These are phyloP conservation scores for Sebastes hopkinsi DNA, from an alignment of 2,797 vertebrate genomes.

Conservation along the genomic window DNA sequence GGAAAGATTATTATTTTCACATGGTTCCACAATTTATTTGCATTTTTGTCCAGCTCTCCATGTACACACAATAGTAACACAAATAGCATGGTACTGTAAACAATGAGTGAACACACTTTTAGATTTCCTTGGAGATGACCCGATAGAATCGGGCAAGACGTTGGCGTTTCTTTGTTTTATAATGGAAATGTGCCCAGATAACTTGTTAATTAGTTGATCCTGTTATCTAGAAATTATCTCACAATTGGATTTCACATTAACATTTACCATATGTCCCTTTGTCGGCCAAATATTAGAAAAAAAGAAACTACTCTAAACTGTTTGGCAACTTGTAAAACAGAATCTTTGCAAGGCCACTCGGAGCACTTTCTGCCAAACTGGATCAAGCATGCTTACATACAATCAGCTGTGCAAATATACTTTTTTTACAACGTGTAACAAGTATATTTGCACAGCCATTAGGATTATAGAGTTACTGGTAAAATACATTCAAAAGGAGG, in stretches of 20 bases:
- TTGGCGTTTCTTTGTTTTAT: conserved; percentile 14
- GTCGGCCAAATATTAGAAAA: conserved; percentile 48
- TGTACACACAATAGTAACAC: conserved; percentile 83
- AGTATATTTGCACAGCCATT: conserved; percentile 55
- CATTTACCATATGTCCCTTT: conserved; percentile 20
- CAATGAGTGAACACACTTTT: conserved; percentile 58
- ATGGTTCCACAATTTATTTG: conserved; percentile 85
- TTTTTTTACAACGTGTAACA: conserved; percentile 54
- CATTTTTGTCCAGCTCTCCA: conserved; percentile 80
- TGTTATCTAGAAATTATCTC: neutral
- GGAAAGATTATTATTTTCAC: conserved; percentile 58
- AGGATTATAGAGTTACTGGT: conserved; percentile 67
- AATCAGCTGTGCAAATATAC: conserved; percentile 69
- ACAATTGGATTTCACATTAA: conserved; percentile 21
- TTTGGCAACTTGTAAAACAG: conserved; percentile 58
- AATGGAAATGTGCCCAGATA: conserved; percentile 15
- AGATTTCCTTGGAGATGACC: conserved; percentile 58
- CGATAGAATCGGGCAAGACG: conserved; percentile 43
- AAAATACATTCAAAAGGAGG: conserved; percentile 75
- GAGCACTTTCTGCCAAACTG: conserved; percentile 76
- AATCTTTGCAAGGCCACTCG: conserved; percentile 83
- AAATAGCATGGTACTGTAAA: conserved; percentile 77
- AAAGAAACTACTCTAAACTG: conserved; percentile 50
- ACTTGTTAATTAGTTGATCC: neutral
- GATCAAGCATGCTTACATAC: conserved; percentile 84